Base-by-base conservation (phyloP, 2,113 vertebrate genomes). In the Datnioides undecimradiatus region DNA sequence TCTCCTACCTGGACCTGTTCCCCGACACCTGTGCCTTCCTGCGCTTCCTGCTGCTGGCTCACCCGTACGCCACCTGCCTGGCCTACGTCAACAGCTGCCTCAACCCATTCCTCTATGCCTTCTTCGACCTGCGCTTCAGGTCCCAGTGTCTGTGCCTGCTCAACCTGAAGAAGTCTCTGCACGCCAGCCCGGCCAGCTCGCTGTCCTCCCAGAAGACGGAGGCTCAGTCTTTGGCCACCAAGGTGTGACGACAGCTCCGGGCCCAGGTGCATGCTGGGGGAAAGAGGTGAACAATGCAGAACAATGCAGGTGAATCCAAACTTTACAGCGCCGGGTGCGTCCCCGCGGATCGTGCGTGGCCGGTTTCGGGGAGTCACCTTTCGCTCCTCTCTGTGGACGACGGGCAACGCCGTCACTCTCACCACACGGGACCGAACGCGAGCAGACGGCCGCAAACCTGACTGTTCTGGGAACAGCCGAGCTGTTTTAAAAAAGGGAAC, bases 51-150 rank as follows among this genome's bases (percentile, higher is more conserved):
- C 88, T 95, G 16, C 85, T 94, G 82, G 94, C 94, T 9, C 96
- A 96, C 73, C 96, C 96, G 1, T 97, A 96, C 12, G 93, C 95
- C 64, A 96, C 96, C 81, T 96, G 96, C 87, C 91, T 96, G 84
- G 96, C 95, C 63, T 97, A 96, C 85, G 59, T 96, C 88, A 97
- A 97, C 95, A 96, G 96, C 92, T 96, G 96, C 93, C 95, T 97
- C 70, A 97, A 97, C 89, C 96, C 96, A 0, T 93, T 97, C 67
- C 96, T 97, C 6, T 97, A 96, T 11, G 96, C 96, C 76, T 96
- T 96, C 93, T 95, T 96, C 21, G 95, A 97, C 93, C 91, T 94
- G 52, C 94, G 95, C 87, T 97, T 97, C 90, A 93, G 96, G 58
- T 94, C 95, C 23, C 95, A 95, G 87, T 96, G 95, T 60, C 92